Evolutionary conservation across 1,140 invertebrate genomes (phyloP), one percentile per base, ranked within the genome.

Genomic region (Penaeus vannamei): DNA sequence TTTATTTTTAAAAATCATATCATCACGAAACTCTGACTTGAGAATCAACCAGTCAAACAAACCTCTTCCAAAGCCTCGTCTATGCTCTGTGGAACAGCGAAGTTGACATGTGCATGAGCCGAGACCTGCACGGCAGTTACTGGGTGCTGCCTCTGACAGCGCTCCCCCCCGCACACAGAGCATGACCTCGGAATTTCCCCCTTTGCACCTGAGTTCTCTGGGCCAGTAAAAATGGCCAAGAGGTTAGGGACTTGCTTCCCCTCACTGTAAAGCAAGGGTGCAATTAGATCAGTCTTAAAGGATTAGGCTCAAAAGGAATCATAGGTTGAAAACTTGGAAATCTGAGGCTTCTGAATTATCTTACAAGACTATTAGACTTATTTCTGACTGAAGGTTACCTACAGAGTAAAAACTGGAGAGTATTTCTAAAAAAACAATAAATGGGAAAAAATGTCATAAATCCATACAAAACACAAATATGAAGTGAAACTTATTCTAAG

Each of bases 31-130:
- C 22, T 62, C 14, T 1, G 20, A 36, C 53, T 23, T 32, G 29
- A 69, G 20, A 26, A 82, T 60, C 2, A 60, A 12, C 19, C 26
- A 29, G 0, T 14, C 32, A 22, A 84, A 36, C 76, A 85, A 76
- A 89, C 91, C 89, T 91, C 91, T 29, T 91, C 91, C 32, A 91
- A 66, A 8, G 91, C 91, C 59, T 91, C 91, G 60, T 91, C 91
- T 22, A 91, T 82, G 80, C 85, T 88, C 69, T 90, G 89, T n/a
- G 91, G 91, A n/a, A 91, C 86, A 26, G 86, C 86, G 64, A 87
- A 90, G 62, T 87, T 85, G 36, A 90, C 84, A 81, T 91, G 91
- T 10, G 84, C 77, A 29, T 91, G 91, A 19, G 83, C 77, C 29
- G 91, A 81, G 29, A 90, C 26, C 12, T 69, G 26, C 1, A 60